Evolutionary conservation across 2,888 invertebrate species (phyloP).

Genomic region (Torymus texanus): DNA sequence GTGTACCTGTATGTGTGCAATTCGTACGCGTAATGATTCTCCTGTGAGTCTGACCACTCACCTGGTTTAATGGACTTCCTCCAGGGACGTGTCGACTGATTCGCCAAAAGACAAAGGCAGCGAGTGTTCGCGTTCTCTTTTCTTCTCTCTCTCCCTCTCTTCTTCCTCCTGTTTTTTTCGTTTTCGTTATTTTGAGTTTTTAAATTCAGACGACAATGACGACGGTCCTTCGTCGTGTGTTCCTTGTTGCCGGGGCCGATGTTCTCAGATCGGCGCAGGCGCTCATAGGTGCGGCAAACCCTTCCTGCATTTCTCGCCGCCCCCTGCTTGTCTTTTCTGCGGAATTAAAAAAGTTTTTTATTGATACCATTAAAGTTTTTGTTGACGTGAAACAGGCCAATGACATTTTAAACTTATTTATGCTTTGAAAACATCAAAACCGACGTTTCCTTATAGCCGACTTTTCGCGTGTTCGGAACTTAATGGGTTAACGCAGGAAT

Average conservation of each 20-base stretch:
- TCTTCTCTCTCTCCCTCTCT: background rate
- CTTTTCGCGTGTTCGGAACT: too few species aligned
- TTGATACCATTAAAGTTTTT: background rate
- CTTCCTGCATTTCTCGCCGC: conserved; percentile 34
- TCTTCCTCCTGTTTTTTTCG: too few species aligned
- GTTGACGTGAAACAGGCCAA: too few species aligned
- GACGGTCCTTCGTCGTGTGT: too few species aligned
- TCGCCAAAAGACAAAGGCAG: background rate
- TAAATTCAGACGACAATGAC: too few species aligned
- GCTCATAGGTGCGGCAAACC: conserved; percentile 8
- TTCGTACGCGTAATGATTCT: background rate
- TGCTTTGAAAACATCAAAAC: too few species aligned
- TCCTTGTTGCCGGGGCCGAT: too few species aligned
- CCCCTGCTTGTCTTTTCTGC: background rate
- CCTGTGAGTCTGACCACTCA: conserved; percentile 15
- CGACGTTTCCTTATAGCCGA: too few species aligned
- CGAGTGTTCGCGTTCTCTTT: background rate
- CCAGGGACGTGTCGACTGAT: background rate
- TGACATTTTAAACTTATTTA: too few species aligned
- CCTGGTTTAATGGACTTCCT: conserved; percentile 23
- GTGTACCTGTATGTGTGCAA: too few species aligned
- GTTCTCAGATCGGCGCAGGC: background rate
- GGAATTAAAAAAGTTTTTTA: background rate
- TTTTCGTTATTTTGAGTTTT: too few species aligned
- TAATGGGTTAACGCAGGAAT: too few species aligned